Base-by-base conservation (phyloP, 2,797 vertebrate genomes). In the Intellagama lesueurii region DNA sequence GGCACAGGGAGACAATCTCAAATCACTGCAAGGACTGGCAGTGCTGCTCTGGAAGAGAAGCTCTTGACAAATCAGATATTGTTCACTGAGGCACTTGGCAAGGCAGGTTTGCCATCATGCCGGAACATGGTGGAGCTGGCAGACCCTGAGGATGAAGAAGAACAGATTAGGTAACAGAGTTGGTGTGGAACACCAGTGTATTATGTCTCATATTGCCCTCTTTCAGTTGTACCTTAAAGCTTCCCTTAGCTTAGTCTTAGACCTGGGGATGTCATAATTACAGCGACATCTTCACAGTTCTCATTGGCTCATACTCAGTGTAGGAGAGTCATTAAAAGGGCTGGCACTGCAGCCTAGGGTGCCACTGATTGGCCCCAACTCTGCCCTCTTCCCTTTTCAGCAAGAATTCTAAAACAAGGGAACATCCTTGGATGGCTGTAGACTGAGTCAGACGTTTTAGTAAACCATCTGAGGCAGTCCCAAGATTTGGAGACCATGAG, bases 91-190 rank as follows among this genome's bases (percentile, higher is more conserved):
- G 32, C 83, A 40, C 87, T 90, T 28, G 28, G 88, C 89, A 49
- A 49, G 70, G 66, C 89, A 79, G 26, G 24, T 14, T 90, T 90
- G 80, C 87, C 81, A 17, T 26, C 88, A 0, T 0, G 86, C 1
- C 90, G 90, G 86, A 94, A 92, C 5, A 92, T 92, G 52, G 89
- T 90, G 0, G 95, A 91, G 87, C 92, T 91, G 1, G 90, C 93
- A 0, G 91, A 92, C 0, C 81, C 87, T 0, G 89, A 93, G 3
- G 93, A 96, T 77, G 52, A 47, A 0, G 95, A 96, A 35, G 95
- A 95, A 35, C 93, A 83, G 66, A 88, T 95, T 0, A 88, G 95
- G 96, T 96, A 91, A 96, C 90, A 93, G 75, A 11, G 30, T 84
- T 26, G 14, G 0, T 0, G 47, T 17, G 0, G 0, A 0, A 1